A percentile compares a stretch with the other conserved stretches of the same genome.
These are phyloP conservation scores for Heliconius ethilla DNA, from an alignment of 2,888 invertebrate species.

Conservation along the genomic window DNA sequence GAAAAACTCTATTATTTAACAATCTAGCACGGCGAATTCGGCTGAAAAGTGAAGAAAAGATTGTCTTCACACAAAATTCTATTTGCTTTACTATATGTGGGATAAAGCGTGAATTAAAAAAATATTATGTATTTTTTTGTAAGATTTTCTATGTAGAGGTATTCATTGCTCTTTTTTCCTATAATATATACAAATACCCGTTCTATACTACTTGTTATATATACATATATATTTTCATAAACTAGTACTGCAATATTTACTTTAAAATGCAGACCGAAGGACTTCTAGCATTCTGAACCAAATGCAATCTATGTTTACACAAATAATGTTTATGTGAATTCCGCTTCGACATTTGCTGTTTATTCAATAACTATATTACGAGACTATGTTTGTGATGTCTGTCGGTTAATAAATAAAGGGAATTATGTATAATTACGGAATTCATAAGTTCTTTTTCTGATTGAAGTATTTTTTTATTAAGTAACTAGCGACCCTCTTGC, in stretches of 20 bases:
- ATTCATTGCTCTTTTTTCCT: no score
- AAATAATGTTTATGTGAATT: conserved; percentile 22
- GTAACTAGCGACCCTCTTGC: no score
- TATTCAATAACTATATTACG: conserved; percentile 10
- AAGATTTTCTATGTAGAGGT: no score
- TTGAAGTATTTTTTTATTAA: not conserved
- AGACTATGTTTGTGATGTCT: conserved; percentile 10
- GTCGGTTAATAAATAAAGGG: not conserved
- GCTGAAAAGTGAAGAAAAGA: no score
- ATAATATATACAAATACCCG: no score
- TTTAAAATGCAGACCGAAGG: conserved; percentile 23
- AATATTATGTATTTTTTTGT: no score
- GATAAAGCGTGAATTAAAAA: no score
- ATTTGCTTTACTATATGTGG: no score
- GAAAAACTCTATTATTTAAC: no score
- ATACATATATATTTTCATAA: not conserved
- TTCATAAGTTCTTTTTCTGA: not conserved
- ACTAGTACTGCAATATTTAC: not conserved
- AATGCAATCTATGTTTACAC: conserved; percentile 25
- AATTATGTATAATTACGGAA: not conserved
- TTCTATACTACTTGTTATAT: not conserved
- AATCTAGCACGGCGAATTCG: no score
- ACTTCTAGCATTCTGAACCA: conserved; percentile 18
- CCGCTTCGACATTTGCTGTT: conserved; percentile 16
- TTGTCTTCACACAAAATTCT: no score